Conservation (phyloP, 2,113 vertebrate species). For the Motacilla alba region DNA sequence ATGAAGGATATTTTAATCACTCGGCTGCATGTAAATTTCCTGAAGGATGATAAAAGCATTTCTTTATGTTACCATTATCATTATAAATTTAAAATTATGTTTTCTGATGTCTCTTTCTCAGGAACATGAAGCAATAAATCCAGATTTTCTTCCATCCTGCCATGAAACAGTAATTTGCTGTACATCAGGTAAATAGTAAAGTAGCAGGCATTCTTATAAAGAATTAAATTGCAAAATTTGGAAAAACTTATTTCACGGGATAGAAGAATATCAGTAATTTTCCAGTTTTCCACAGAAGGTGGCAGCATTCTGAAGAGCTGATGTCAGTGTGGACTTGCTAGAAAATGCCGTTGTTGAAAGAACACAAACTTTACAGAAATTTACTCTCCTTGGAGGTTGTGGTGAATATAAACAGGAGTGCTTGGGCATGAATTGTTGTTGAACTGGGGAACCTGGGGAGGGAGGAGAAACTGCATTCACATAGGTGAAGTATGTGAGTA, state of each 20-base stretch:
- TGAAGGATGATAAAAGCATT: neutral
- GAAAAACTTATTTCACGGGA: neutral
- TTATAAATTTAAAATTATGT: neutral
- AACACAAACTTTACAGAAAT: neutral
- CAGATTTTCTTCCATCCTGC: neutral
- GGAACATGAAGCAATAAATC: neutral
- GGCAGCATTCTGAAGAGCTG: conserved; percentile 24
- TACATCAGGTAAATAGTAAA: neutral
- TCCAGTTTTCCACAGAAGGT: conserved; percentile 11
- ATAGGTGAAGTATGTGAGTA: neutral
- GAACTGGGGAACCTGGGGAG: neutral
- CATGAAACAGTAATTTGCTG: neutral
- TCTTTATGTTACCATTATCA: neutral
- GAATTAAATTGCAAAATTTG: neutral
- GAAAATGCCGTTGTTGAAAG: neutral
- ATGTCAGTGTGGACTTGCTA: neutral
- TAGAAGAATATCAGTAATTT: neutral
- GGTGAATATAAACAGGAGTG: neutral
- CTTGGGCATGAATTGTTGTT: neutral
- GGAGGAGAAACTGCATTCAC: neutral
- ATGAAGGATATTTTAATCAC: neutral
- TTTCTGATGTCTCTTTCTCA: neutral
- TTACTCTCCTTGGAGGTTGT: neutral
- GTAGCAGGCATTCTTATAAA: neutral
- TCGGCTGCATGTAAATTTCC: neutral